A percentile compares a stretch with the other conserved stretches of the same genome.
phyloP scores from a whole-genome alignment of 2,888 invertebrate genomes.

The Sminthurinus aureus region DNA sequence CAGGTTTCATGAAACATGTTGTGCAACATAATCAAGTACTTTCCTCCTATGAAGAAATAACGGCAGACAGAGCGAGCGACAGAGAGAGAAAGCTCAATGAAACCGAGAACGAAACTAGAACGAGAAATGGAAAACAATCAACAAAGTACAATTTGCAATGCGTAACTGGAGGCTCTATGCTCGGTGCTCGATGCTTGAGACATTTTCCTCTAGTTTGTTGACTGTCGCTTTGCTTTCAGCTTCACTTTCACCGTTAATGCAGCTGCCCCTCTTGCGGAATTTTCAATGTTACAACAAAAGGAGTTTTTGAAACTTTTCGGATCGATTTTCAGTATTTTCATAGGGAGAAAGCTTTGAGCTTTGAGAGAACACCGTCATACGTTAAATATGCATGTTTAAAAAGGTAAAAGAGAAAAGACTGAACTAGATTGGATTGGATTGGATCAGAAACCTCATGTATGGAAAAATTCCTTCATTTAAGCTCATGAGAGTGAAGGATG shows the following conservation, averaged over 20 bases:
- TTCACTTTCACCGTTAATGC: background rate
- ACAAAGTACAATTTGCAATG: background rate
- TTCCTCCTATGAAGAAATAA: background rate
- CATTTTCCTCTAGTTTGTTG: background rate
- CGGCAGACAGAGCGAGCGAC: background rate
- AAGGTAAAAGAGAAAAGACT: background rate
- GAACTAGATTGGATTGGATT: background rate
- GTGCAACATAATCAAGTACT: too few relatives aligned
- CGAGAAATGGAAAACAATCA: conserved; percentile 1
- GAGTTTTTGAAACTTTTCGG: background rate
- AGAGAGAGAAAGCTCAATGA: background rate
- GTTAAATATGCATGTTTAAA: too few relatives aligned
- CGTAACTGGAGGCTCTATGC: background rate
- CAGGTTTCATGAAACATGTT: too few relatives aligned
- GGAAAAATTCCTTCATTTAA: too few relatives aligned
- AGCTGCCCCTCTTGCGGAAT: background rate
- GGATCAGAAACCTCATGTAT: too few relatives aligned
- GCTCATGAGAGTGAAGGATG: too few relatives aligned
- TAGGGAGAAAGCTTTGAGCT: background rate
- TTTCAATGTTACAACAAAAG: too few relatives aligned
- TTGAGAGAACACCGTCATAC: background rate
- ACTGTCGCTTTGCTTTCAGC: background rate
- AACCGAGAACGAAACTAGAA: background rate
- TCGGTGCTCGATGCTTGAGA: too few relatives aligned
- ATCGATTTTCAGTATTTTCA: background rate